phyloP scores from a whole-genome alignment of 2,113 vertebrate genomes.

The Cebus imitator region DNA sequence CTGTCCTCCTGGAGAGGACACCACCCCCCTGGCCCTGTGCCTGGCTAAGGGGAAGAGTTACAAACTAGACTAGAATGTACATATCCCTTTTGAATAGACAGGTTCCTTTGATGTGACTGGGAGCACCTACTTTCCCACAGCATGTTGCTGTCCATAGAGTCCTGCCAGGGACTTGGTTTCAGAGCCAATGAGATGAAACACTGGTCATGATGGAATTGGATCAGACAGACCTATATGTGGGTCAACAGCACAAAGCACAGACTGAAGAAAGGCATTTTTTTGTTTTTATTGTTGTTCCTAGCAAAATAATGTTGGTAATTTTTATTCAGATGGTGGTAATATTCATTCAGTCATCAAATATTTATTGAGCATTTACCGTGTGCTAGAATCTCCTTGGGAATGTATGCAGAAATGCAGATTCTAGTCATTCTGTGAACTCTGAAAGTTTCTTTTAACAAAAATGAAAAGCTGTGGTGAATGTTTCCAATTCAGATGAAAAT shows the following conservation, averaged over 20 bases:
- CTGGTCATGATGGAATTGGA: background rate
- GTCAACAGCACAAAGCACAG: background rate
- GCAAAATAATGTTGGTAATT: background rate
- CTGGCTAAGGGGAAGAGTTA: background rate
- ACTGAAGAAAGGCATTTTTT: background rate
- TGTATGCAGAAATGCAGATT: background rate
- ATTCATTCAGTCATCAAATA: background rate
- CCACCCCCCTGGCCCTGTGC: background rate
- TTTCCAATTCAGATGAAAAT: background rate
- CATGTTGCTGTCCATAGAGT: rapidly evolving
- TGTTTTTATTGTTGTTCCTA: background rate
- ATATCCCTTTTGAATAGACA: rapidly evolving
- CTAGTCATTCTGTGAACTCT: background rate
- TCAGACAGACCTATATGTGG: rapidly evolving
- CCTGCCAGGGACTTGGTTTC: background rate
- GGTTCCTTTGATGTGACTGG: background rate
- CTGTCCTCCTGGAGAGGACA: background rate
- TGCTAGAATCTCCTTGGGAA: background rate
- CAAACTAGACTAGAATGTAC: background rate
- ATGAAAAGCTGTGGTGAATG: background rate
- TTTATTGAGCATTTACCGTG: background rate
- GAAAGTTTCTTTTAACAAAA: background rate
- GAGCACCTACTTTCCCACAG: too few relatives aligned
- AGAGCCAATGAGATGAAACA: rapidly evolving
- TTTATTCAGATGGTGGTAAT: background rate